Percentiles rank a stretch among this genome's conserved stretches.
These are phyloP conservation scores for Chionoecetes opilio DNA, from an alignment of 1,140 invertebrate genomes.

Conservation along the genomic window DNA sequence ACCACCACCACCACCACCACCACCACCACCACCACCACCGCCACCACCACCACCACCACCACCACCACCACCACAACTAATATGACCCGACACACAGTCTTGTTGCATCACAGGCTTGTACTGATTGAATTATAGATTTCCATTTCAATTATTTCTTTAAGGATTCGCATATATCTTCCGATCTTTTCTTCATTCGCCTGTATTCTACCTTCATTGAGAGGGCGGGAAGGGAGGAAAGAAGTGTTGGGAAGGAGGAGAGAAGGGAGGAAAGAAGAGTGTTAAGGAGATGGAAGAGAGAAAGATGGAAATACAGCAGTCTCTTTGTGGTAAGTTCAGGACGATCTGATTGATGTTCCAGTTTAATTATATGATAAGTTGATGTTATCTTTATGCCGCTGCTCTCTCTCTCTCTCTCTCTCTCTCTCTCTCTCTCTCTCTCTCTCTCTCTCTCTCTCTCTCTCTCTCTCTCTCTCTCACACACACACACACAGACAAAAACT, in stretches of 20 bases:
- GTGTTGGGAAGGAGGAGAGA: neutral
- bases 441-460: constrained; percentile 45
- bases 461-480: constrained; percentile 32
- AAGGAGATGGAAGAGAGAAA: neutral
- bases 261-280: too few relatives aligned
- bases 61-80: neutral
- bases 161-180: neutral
- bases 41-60: too few relatives aligned
- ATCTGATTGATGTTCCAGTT: neutral
- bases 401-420: constrained; percentile 60
- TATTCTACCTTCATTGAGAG: neutral
- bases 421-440: constrained; percentile 38
- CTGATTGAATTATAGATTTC: constrained; percentile 22
- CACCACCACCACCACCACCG: too few relatives aligned
- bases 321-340: neutral
- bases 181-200: neutral
- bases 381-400: neutral
- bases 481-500: neutral
- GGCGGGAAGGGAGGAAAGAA: neutral
- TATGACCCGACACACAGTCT: neutral
- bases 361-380: neutral
- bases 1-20: too few relatives aligned
- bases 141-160: constrained; percentile 2
- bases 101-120: neutral
- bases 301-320: constrained; percentile 2